A percentile compares a stretch with the other conserved stretches of the same genome.
phyloP scores from a whole-genome alignment of 2,888 invertebrate species.

The Pyralis farinalis region DNA sequence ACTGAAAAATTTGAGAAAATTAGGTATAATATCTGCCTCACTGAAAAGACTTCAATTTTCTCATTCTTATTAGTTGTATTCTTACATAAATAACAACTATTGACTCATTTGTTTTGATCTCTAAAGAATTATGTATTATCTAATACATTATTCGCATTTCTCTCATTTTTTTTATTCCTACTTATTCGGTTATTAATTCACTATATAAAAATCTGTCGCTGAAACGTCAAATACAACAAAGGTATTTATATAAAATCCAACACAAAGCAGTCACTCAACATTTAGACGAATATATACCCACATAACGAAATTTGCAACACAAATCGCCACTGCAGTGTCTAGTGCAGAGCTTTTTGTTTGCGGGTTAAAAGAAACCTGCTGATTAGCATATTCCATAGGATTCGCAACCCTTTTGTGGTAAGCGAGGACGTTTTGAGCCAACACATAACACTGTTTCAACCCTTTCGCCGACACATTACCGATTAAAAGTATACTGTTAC shows the following conservation, averaged over 20 bases:
- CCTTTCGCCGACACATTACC: slow-evolving; percentile 57
- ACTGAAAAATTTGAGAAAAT: not conserved
- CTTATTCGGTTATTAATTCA: too few relatives aligned
- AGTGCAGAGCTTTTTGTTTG: slow-evolving; percentile 79
- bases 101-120: too few relatives aligned
- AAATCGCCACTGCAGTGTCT: slow-evolving; percentile 78
- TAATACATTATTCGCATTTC: not conserved
- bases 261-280: slow-evolving; percentile 10
- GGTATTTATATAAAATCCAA: slow-evolving; percentile 32
- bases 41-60: not conserved
- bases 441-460: slow-evolving; percentile 37
- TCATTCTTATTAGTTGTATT: not conserved
- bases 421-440: slow-evolving; percentile 28
- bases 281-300: slow-evolving; percentile 12
- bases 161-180: not conserved
- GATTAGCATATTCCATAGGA: slow-evolving; percentile 74
- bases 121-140: too few relatives aligned
- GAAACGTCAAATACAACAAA: slow-evolving; percentile 19
- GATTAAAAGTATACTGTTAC: slow-evolving; percentile 63
- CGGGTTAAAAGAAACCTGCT: slow-evolving; percentile 69
- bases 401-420: slow-evolving; percentile 47
- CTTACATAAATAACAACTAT: too few relatives aligned
- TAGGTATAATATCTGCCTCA: not conserved
- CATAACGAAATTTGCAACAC: slow-evolving; percentile 66
- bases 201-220: not conserved